phyloP scores from a whole-genome alignment of 2,888 invertebrate species.

The Yponomeuta evonymella region DNA sequence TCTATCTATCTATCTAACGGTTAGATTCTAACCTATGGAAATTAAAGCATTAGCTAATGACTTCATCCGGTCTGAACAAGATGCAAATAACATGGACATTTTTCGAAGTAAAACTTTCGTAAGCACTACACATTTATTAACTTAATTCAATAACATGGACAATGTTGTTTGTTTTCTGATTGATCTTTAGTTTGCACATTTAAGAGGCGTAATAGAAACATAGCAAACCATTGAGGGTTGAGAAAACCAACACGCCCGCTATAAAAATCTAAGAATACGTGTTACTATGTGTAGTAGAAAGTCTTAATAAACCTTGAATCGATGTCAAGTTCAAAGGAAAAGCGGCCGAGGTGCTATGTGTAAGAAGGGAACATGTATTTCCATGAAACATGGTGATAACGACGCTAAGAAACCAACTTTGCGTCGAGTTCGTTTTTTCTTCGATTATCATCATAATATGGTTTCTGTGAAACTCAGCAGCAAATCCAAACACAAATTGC shows the following conservation, averaged over 20 bases:
- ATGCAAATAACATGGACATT: neutral
- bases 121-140: too few species aligned
- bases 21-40: neutral
- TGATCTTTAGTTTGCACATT: neutral
- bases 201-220: neutral
- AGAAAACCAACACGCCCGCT: neutral
- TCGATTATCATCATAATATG: neutral
- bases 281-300: neutral
- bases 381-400: conserved; percentile 23
- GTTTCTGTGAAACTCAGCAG: neutral
- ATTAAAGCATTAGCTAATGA: neutral
- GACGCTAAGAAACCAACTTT: neutral
- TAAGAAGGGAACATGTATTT: conserved; percentile 31
- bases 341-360: conserved; percentile 13
- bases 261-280: neutral
- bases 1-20: too few species aligned
- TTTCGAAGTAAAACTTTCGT: too few species aligned
- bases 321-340: conserved; percentile 23
- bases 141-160: neutral
- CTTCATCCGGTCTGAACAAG: neutral
- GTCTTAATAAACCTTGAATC: conserved; percentile 15
- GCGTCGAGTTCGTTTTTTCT: neutral
- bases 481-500: neutral
- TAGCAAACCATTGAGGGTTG: neutral
- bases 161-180: neutral